A percentile compares a stretch with the other conserved stretches of the same genome.
phyloP scores from a whole-genome alignment of 2,797 vertebrate species.

The Manis pentadactyla region DNA sequence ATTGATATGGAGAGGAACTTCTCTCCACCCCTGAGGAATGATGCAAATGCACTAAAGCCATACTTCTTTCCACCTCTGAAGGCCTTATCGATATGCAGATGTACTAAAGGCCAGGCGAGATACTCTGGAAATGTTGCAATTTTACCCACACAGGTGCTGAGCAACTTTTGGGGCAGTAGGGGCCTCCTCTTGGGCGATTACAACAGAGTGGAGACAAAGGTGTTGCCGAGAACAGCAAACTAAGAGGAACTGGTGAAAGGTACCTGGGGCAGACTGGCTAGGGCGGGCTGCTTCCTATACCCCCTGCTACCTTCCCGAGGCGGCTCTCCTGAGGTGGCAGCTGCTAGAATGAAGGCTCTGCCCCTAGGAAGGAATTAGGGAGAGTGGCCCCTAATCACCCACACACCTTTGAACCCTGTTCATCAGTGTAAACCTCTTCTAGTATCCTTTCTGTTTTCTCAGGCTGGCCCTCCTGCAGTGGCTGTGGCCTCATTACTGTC shows the following conservation, averaged over 20 bases:
- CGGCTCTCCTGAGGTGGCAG: neutral
- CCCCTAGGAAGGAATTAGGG: neutral
- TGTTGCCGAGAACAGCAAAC: slow-evolving; percentile 32
- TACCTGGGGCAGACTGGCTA: neutral
- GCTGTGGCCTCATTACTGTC: neutral
- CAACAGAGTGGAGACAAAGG: neutral
- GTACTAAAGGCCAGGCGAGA: too few species aligned
- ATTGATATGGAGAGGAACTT: too few species aligned
- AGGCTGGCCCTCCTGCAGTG: neutral
- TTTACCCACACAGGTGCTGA: neutral
- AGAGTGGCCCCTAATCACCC: neutral
- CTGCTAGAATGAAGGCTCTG: neutral
- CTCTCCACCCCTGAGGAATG: too few species aligned
- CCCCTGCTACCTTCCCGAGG: neutral
- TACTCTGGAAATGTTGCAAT: too few species aligned
- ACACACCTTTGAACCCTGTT: neutral
- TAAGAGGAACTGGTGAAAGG: slow-evolving; percentile 52
- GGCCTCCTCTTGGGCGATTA: neutral
- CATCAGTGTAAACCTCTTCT: neutral
- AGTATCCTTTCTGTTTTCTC: neutral
- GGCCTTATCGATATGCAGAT: too few species aligned
- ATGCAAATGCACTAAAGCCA: too few species aligned
- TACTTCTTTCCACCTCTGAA: too few species aligned
- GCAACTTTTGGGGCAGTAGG: neutral
- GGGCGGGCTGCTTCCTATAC: neutral